Evolutionary conservation across 2,113 vertebrate genomes (phyloP).

Genomic region (Campylomormyrus tamandua): DNA sequence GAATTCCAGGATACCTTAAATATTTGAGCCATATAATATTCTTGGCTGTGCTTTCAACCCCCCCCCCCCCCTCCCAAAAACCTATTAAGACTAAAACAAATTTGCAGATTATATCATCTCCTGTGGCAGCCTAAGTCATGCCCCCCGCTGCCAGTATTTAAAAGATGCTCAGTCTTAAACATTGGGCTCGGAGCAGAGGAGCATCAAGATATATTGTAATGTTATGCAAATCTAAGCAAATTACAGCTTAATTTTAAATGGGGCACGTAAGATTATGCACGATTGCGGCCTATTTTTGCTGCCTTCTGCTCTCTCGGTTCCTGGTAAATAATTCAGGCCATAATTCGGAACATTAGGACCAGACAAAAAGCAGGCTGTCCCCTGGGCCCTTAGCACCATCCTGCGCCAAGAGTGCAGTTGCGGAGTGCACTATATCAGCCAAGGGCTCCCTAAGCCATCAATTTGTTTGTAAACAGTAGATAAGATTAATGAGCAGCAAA

Average conservation of each 20-base stretch:
- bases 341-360: constrained; percentile 52
- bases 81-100: constrained; percentile 7
- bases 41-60: neutral
- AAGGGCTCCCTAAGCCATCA: constrained; percentile 59
- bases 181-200: constrained; percentile 45
- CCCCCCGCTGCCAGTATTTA: constrained; percentile 45
- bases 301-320: constrained; percentile 39
- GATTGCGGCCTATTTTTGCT: constrained; percentile 47
- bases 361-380: constrained; percentile 48
- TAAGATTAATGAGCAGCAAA: constrained; percentile 54
- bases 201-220: constrained; percentile 52
- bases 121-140: neutral
- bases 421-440: constrained; percentile 51
- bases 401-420: constrained; percentile 44
- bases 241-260: constrained; percentile 54
- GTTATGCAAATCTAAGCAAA: constrained; percentile 64
- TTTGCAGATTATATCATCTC: constrained; percentile 11
- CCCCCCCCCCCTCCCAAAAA: neutral
- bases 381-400: constrained; percentile 43
- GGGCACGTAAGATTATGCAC: constrained; percentile 45
- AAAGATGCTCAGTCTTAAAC: constrained; percentile 54
- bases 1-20: neutral
- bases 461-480: constrained; percentile 68
- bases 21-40: neutral
- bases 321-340: constrained; percentile 52